Conservation (phyloP, 2,888 invertebrate genomes). For the Scrobipalpa atriplicella region DNA sequence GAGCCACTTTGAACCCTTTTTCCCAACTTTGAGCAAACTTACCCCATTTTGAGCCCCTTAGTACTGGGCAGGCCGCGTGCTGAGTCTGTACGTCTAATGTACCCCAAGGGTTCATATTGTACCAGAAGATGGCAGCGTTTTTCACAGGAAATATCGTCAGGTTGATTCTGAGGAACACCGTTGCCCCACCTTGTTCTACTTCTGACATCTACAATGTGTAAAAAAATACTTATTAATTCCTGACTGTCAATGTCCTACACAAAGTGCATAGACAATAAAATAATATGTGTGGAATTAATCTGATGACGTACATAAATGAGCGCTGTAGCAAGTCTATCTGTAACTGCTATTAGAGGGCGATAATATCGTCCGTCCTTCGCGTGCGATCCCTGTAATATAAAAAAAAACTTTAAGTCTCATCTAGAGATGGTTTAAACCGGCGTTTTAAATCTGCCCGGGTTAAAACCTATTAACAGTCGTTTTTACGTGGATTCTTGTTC, state of each 20-base stretch:
- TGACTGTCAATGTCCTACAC: too few species aligned
- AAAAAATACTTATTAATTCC: too few species aligned
- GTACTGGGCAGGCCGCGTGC: constrained; percentile 96
- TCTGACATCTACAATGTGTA: constrained; percentile 89
- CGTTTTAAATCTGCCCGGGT: too few species aligned
- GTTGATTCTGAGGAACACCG: constrained; percentile 93
- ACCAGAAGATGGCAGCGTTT: constrained; percentile 93
- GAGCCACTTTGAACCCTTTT: too few species aligned
- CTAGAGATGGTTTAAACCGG: too few species aligned
- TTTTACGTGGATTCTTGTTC: too few species aligned
- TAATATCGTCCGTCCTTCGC: too few species aligned
- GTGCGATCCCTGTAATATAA: neutral
- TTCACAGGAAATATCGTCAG: constrained; percentile 91
- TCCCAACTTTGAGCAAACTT: neutral
- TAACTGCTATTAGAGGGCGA: neutral
- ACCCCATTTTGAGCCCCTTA: constrained; percentile 93
- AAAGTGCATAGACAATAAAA: too few species aligned
- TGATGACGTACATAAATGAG: neutral
- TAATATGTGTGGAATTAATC: constrained; percentile 25
- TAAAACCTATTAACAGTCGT: too few species aligned
- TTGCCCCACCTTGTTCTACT: constrained; percentile 95
- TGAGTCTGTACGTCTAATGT: constrained; percentile 86
- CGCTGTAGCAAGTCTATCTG: neutral
- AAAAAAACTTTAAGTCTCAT: too few species aligned
- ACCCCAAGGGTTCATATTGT: constrained; percentile 91